Percentiles rank a stretch among this genome's conserved stretches.
Evolutionary conservation across 1,140 invertebrate genomes (phyloP).

Genomic region (Penaeus japonicus): DNA sequence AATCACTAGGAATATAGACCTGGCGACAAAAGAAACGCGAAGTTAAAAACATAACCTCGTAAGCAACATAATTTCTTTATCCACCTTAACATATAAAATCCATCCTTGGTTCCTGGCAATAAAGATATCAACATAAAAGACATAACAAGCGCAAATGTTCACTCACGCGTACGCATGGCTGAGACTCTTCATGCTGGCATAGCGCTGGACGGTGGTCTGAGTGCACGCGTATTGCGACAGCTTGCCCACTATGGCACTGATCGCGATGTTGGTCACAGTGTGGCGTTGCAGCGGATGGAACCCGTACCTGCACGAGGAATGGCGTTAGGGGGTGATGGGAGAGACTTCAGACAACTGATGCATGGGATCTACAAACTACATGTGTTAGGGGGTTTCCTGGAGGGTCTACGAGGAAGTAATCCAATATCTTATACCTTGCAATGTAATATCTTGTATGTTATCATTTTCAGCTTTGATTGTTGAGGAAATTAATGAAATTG

Average conservation of each 20-base stretch:
- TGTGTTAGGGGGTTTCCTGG: too few relatives aligned
- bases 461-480: too few relatives aligned
- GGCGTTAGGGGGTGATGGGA: neutral
- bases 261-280: constrained; percentile 35
- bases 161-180: constrained; percentile 31
- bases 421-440: too few relatives aligned
- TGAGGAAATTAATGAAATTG: too few relatives aligned
- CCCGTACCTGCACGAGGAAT: neutral
- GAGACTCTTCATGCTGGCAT: constrained; percentile 44
- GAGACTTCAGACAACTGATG: neutral
- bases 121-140: too few relatives aligned
- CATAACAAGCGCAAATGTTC: too few relatives aligned
- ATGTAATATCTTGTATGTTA: too few relatives aligned
- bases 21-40: neutral
- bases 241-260: constrained; percentile 16
- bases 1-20: constrained; percentile 24
- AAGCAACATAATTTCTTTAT: neutral
- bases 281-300: constrained; percentile 18
- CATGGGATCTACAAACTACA: too few relatives aligned
- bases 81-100: too few relatives aligned
- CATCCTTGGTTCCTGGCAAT: too few relatives aligned
- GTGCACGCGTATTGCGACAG: constrained; percentile 26
- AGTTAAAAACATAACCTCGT: neutral
- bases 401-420: too few relatives aligned
- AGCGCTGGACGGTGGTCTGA: constrained; percentile 44